Conservation (phyloP, 2,113 vertebrate species). For the Ursus arctos region DNA sequence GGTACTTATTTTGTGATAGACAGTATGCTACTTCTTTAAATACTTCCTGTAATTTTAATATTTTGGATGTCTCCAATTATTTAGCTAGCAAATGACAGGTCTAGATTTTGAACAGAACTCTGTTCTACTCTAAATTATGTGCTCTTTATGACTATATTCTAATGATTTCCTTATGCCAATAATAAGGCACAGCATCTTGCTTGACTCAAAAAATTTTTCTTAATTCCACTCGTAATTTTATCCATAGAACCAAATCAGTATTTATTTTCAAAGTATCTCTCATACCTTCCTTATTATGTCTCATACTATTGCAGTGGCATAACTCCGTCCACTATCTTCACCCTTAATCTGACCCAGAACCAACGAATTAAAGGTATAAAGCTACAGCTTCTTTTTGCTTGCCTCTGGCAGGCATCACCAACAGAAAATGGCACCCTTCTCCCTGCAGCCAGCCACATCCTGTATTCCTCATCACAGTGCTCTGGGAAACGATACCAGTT, state of each 20-base stretch:
- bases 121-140: constrained; percentile 26
- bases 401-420: background rate
- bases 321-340: background rate
- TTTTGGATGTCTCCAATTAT: constrained; percentile 52
- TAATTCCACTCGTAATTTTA: background rate
- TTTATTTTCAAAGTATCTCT: background rate
- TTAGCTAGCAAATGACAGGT: constrained; percentile 19
- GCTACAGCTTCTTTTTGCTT: background rate
- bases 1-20: background rate
- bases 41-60: background rate
- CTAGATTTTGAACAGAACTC: constrained; percentile 43
- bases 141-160: constrained; percentile 32
- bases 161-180: background rate
- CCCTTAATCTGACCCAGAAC: background rate
- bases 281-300: background rate
- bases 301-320: background rate
- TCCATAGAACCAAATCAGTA: background rate
- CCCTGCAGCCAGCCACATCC: background rate
- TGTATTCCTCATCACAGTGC: background rate
- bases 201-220: background rate
- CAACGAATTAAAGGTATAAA: background rate
- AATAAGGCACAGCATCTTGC: background rate
- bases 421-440: background rate
- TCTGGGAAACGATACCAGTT: background rate
- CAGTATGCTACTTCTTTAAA: background rate